These are phyloP conservation scores for Myathropa florea DNA, from an alignment of 2,888 invertebrate genomes.

Conservation along the genomic window DNA sequence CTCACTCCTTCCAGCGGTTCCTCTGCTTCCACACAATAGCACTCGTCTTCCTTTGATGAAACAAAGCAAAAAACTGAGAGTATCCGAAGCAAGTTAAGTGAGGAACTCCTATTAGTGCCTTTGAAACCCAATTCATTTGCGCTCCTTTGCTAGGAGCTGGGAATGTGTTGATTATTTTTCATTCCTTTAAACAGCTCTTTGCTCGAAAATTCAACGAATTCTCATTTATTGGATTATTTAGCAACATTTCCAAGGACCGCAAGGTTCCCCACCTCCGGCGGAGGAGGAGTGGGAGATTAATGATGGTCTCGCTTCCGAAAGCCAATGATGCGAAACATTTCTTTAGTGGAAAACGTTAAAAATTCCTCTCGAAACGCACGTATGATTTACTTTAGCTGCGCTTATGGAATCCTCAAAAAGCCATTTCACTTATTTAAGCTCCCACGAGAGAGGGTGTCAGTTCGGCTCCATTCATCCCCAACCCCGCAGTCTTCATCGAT, in stretches of 20 bases:
- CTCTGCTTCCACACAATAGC: background rate
- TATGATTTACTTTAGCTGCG: slow-evolving; percentile 12
- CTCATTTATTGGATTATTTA: background rate
- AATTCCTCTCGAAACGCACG: slow-evolving; percentile 27
- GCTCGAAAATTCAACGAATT: background rate
- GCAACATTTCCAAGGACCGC: background rate
- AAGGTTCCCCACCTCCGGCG: no score
- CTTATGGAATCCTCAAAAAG: slow-evolving; percentile 13
- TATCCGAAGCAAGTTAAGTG: background rate
- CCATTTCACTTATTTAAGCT: background rate
- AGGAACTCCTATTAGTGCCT: background rate
- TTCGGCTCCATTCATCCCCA: background rate
- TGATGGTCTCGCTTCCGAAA: background rate
- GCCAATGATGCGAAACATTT: slow-evolving; percentile 31
- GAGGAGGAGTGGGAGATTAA: slow-evolving; percentile 10
- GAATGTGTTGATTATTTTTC: background rate
- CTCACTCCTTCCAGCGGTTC: no score
- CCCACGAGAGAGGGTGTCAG: background rate
- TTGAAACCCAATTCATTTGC: background rate
- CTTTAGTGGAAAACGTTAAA: slow-evolving; percentile 24
- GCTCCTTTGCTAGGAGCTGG: background rate
- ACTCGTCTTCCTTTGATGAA: background rate
- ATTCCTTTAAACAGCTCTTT: background rate
- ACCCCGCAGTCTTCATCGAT: background rate
- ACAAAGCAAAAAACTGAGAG: background rate